Percentiles rank a stretch among this genome's conserved stretches.
Evolutionary conservation across 2,888 invertebrate genomes (phyloP).

Genomic region (Morpho deidamia): DNA sequence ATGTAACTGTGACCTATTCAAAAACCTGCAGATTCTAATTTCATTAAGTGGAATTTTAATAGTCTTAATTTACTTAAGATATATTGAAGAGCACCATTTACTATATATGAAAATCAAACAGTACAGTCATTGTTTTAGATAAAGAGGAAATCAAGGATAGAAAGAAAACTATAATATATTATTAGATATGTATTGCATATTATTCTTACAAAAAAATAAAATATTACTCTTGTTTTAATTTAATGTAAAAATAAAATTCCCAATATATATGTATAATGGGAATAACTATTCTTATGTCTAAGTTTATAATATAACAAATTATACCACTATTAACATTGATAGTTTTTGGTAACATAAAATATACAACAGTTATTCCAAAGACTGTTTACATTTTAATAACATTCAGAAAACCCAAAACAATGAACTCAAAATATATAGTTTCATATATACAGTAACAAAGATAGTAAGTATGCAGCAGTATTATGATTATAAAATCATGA

Average conservation of each 20-base stretch:
- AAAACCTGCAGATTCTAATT: too few species aligned
- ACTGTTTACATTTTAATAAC: conserved; percentile 2
- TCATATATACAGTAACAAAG: not conserved
- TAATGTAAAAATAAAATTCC: conserved; percentile 74
- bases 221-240: conserved; percentile 57
- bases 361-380: conserved; percentile 37
- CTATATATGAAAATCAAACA: too few species aligned
- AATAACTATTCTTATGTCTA: conserved; percentile 71
- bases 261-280: conserved; percentile 46
- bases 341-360: conserved; percentile 70
- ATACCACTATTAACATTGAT: conserved; percentile 34
- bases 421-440: not conserved
- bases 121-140: too few species aligned
- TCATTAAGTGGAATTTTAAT: too few species aligned
- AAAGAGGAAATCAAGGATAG: conserved; percentile 8
- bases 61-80: too few species aligned
- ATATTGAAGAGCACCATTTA: too few species aligned
- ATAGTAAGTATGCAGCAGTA: too few species aligned
- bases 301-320: conserved; percentile 64
- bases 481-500: too few species aligned
- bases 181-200: conserved; percentile 74
- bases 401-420: not conserved
- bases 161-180: conserved; percentile 34
- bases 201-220: conserved; percentile 75
- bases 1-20: too few species aligned